These are phyloP conservation scores for Achlya flavicornis DNA, from an alignment of 2,888 invertebrate genomes.

Conservation along the genomic window DNA sequence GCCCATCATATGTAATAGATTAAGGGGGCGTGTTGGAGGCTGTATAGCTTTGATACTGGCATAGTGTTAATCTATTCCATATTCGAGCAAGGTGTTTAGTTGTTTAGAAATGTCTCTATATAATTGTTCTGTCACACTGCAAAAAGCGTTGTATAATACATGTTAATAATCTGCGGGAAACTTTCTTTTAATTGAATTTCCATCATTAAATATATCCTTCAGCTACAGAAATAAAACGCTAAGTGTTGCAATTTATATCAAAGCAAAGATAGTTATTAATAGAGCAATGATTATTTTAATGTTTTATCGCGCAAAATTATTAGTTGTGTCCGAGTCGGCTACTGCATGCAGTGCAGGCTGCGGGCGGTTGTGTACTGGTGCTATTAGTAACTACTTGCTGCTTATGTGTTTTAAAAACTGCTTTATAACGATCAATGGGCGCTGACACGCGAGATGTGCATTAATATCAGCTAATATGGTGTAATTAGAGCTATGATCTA, in stretches of 20 bases:
- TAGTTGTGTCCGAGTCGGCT: neutral
- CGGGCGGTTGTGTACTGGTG: neutral
- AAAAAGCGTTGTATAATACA: too few relatives aligned
- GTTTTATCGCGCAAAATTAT: conserved; percentile 3
- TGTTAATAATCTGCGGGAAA: too few relatives aligned
- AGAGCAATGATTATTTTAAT: neutral
- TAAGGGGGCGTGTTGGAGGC: too few relatives aligned
- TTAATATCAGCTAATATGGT: neutral
- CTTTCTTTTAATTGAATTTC: too few relatives aligned
- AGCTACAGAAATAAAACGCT: neutral
- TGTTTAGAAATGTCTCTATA: too few relatives aligned
- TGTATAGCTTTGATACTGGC: too few relatives aligned
- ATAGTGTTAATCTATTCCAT: too few relatives aligned
- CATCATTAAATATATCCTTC: neutral
- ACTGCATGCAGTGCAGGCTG: neutral
- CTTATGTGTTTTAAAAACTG: conserved; percentile 3
- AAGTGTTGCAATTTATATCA: neutral
- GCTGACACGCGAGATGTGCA: neutral
- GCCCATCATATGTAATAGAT: too few relatives aligned
- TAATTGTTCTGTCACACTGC: too few relatives aligned
- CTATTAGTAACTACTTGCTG: neutral
- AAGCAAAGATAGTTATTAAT: neutral
- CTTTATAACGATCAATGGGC: conserved; percentile 1
- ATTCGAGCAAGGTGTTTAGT: too few relatives aligned
- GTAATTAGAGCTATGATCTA: neutral